Conservation (phyloP, 2,888 invertebrate genomes). For the Sussaba pulchella region DNA sequence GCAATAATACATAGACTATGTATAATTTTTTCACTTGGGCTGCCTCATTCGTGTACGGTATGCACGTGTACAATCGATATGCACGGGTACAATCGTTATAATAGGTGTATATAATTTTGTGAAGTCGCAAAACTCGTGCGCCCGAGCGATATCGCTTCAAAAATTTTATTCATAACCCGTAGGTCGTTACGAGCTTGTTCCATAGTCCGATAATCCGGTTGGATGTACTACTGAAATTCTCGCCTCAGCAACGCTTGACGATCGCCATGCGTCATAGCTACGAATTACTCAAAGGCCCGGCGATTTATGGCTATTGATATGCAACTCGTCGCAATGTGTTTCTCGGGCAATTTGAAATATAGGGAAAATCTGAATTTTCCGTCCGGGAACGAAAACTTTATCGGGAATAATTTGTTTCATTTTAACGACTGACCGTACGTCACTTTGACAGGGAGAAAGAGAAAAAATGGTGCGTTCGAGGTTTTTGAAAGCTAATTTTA, state of each 20-base stretch:
- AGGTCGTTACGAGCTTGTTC: conserved; percentile 1
- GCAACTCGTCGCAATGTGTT: background rate
- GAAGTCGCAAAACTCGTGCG: background rate
- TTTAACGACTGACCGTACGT: conserved; percentile 5
- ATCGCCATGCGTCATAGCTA: background rate
- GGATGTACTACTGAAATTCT: conserved; percentile 23
- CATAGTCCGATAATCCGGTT: conserved; percentile 15
- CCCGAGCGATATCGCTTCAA: conserved; percentile 17
- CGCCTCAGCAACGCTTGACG: conserved; percentile 17
- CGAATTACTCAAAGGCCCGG: background rate
- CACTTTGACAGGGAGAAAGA: background rate
- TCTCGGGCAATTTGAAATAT: background rate
- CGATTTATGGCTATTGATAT: conserved; percentile 51
- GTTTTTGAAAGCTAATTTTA: background rate
- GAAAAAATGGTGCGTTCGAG: background rate
- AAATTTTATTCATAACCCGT: conserved; percentile 48
- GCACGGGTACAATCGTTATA: background rate
- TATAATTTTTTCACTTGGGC: background rate
- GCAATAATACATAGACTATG: too few relatives aligned
- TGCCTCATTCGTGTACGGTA: background rate
- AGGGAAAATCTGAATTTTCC: background rate
- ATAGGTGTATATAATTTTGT: too few relatives aligned
- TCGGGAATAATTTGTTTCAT: background rate
- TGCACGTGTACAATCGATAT: conserved; percentile 8
- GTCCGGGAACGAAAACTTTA: background rate